phyloP scores from a whole-genome alignment of 2,113 vertebrate genomes.

The Brachypodius melanocephalos region DNA sequence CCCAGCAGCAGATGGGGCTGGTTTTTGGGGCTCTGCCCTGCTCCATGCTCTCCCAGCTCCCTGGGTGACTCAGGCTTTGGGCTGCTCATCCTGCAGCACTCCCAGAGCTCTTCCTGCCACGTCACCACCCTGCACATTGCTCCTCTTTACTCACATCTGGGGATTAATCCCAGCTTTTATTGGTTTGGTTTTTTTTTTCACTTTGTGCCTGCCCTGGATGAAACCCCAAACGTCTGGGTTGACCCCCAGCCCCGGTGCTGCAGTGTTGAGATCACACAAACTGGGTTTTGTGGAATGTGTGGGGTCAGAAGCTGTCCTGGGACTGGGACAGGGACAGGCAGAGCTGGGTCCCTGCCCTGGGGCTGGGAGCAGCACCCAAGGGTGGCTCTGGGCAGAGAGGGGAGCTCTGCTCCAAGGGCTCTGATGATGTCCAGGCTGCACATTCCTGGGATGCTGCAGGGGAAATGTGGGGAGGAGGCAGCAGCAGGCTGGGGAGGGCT shows the following conservation, averaged over 20 bases:
- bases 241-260: background rate
- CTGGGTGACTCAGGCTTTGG: background rate
- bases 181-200: too few species aligned
- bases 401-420: background rate
- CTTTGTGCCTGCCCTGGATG: fast-evolving
- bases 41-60: background rate
- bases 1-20: too few species aligned
- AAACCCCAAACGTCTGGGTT: background rate
- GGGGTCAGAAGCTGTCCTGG: background rate
- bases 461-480: background rate
- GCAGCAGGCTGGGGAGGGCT: background rate
- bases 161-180: background rate
- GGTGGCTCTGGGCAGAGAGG: background rate
- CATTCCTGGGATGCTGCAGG: background rate
- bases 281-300: background rate
- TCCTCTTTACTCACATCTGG: fast-evolving
- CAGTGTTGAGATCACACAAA: background rate
- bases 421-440: background rate
- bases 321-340: background rate
- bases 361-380: background rate
- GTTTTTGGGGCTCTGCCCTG: background rate
- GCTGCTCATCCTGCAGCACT: background rate
- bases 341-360: background rate
- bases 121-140: fast-evolving
- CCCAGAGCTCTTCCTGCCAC: background rate